Evolutionary conservation across 1,140 invertebrate genomes (phyloP), one percentile per base, ranked within the genome.

Genomic region (Tetramorium parvispinum): DNA sequence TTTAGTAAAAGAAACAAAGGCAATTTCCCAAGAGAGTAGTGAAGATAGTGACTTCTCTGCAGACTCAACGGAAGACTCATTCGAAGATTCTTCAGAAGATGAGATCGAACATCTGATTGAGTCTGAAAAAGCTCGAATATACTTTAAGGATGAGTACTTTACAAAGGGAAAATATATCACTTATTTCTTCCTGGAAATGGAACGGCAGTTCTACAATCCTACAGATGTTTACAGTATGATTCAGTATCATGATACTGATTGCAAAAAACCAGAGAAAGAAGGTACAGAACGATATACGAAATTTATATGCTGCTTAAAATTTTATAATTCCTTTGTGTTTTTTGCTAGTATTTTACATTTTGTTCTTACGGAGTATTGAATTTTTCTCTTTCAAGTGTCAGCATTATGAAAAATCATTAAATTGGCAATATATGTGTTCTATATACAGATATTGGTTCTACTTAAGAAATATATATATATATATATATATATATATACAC

Each of bases 161-260:
- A 94, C 94, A 75, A 94, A 91, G 70, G 94, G 94, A 71, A 95
- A 94, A 87, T 95, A 94, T 88, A 89, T 94, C 40, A 88, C 92
- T 57, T 93, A 94, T 91, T 94, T 95, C 89, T 94, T 94, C 85
- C 82, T 95, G 87, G 91, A 92, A 90, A 94, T 94, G 92, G 94
- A 94, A 91, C 91, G 92, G 71, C 92, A 94, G 59, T 90, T 57
- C 59, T 94, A 93, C 89, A 87, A 94, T 92, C 94, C 94, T 49
- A 68, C 81, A 57, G 92, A 94, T 0, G 93, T 93, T 89, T 94
- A 94, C 90, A 91, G 85, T 77, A 93, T 94, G 59, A 89, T 95
- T 89, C 91, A 89, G 8, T 95, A 94, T 85, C 89, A 90, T 86
- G 87, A 92, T 77, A 55, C 68, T 77, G 85, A 83, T 68, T 71